Conservation (phyloP, 1,140 invertebrate species). For the Anastatus disparis region DNA sequence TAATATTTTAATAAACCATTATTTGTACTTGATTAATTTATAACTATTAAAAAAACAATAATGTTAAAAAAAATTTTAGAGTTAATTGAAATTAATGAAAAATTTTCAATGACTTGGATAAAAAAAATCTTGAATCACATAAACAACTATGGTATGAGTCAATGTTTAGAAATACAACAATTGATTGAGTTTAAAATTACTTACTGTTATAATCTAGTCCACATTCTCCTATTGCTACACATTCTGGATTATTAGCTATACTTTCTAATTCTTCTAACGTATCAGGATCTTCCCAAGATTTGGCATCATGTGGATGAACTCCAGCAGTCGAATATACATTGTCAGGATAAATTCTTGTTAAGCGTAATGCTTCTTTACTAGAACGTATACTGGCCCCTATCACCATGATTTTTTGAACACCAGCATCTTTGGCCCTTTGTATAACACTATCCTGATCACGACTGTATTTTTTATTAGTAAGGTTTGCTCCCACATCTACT, state of each 20-base stretch:
- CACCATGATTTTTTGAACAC: slow-evolving; percentile 95
- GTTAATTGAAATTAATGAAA: too few species aligned
- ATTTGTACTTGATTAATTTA: neutral
- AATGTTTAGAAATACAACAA: neutral
- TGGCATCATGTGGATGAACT: slow-evolving; percentile 95
- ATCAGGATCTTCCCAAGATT: slow-evolving; percentile 86
- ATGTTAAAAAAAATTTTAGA: too few species aligned
- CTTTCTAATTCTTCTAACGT: slow-evolving; percentile 77
- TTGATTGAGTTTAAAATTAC: neutral
- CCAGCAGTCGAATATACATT: slow-evolving; percentile 93
- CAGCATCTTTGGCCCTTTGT: slow-evolving; percentile 90
- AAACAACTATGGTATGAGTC: too few species aligned
- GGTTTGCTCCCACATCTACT: slow-evolving; percentile 92
- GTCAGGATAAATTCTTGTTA: slow-evolving; percentile 89
- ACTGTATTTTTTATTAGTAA: slow-evolving; percentile 94
- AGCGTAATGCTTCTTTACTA: slow-evolving; percentile 89
- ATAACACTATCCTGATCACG: slow-evolving; percentile 93
- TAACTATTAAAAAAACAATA: too few species aligned
- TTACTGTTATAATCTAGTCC: slow-evolving; percentile 91
- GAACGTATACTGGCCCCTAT: slow-evolving; percentile 88
- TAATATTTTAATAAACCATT: too few species aligned
- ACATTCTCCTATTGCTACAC: slow-evolving; percentile 93
- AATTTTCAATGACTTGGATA: too few species aligned
- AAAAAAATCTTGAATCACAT: too few species aligned
- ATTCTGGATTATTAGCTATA: slow-evolving; percentile 84